Conservation (phyloP, 1,140 invertebrate genomes). For the Zaprionus ornatus region DNA sequence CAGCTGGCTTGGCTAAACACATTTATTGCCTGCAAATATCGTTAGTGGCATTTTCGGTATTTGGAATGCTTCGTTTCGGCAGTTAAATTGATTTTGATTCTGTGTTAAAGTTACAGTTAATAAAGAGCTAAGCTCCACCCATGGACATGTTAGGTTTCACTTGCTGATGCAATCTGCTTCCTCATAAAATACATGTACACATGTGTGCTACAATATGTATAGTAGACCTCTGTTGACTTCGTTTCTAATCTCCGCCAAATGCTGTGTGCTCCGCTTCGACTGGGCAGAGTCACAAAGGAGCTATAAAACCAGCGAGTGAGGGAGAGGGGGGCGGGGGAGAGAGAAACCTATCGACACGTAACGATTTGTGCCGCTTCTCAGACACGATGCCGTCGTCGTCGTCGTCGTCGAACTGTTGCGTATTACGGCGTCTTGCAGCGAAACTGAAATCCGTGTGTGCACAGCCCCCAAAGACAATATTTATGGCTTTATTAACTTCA, state of each 20-base stretch:
- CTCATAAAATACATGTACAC: constrained; percentile 32
- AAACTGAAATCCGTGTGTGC: constrained; percentile 53
- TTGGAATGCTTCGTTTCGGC: neutral
- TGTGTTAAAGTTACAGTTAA: constrained; percentile 28
- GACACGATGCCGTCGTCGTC: constrained; percentile 27
- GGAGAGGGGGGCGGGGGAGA: constrained; percentile 28
- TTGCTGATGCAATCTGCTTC: constrained; percentile 50
- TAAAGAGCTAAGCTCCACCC: constrained; percentile 49
- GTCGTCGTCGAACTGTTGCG: constrained; percentile 51
- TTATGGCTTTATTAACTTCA: constrained; percentile 82
- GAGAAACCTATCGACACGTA: constrained; percentile 63
- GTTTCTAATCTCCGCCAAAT: constrained; percentile 77
- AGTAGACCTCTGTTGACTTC: constrained; percentile 28
- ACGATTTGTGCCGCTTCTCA: constrained; percentile 67
- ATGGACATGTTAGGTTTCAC: constrained; percentile 39
- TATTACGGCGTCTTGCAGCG: constrained; percentile 63
- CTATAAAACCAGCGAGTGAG: constrained; percentile 53
- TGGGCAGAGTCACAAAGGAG: constrained; percentile 67
- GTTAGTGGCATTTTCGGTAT: neutral
- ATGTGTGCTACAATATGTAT: neutral
- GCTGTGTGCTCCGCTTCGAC: constrained; percentile 61
- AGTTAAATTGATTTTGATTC: constrained; percentile 25
- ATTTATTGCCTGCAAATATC: constrained; percentile 8
- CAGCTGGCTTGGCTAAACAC: neutral
- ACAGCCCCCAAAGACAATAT: constrained; percentile 73